Evolutionary conservation across 2,113 vertebrate species (phyloP).

Genomic region (Tragelaphus buxtoni): DNA sequence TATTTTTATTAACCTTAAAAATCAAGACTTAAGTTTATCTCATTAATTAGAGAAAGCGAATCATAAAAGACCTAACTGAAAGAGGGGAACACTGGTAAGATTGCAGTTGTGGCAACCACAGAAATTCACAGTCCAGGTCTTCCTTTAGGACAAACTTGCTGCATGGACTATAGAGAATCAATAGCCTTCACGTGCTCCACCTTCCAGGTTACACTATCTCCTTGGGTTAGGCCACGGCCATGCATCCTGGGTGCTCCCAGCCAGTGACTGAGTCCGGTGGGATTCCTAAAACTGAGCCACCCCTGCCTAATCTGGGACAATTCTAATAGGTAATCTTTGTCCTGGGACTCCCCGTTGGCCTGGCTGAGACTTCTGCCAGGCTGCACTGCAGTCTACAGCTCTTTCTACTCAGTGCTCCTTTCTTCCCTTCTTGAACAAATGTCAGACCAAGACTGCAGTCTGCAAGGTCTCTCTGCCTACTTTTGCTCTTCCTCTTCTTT

Average conservation of each 20-base stretch:
- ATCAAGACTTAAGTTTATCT: neutral
- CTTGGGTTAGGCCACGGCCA: neutral
- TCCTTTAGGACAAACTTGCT: neutral
- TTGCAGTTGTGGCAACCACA: no score
- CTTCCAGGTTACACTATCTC: no score
- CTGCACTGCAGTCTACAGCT: neutral
- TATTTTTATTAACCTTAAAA: neutral
- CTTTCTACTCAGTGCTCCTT: neutral
- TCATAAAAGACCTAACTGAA: neutral
- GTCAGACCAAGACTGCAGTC: neutral
- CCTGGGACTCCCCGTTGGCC: accelerated
- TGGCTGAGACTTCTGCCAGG: neutral
- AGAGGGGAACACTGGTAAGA: neutral
- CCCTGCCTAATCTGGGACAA: neutral
- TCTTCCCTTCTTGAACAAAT: neutral
- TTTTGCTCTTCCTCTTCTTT: neutral
- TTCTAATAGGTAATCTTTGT: neutral
- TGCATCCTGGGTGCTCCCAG: neutral
- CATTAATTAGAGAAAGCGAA: neutral
- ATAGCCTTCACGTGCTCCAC: neutral
- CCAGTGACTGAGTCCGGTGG: neutral
- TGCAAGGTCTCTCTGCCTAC: neutral
- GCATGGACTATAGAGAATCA: accelerated
- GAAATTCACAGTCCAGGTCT: neutral
- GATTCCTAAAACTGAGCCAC: neutral